Evolutionary conservation across 1,140 invertebrate genomes (phyloP), one percentile per base, ranked within the genome.

Genomic region (Bombus superbus): DNA sequence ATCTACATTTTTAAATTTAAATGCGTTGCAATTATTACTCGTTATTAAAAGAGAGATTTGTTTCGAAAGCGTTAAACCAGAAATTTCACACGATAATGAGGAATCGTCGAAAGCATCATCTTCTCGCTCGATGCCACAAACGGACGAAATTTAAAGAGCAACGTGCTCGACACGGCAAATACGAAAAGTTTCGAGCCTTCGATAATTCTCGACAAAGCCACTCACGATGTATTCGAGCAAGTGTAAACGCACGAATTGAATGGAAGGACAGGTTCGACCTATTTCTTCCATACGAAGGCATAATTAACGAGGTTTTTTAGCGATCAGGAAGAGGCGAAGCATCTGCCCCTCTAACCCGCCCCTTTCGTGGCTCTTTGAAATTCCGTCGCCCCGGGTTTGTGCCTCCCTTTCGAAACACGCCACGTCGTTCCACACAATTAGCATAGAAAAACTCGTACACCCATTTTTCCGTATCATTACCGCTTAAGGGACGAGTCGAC

Each of bases 251-350:
- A n/a, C 3, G 47, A 3, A 78, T 38, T 25, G 15, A 84, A 72
- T 59, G 38, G 22, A 22, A 15, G 11, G n/a, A 32, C n/a, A 22
- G 32, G 53, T 83, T 77, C 81, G 81, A 83, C 81, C 81, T 83
- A 77, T 83, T 83, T 83, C 73, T 69, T 77, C 82, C 44, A 32
- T 62, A 57, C 40, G 79, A 85, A 64, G 44, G 78, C 28, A 38
- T 89, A 89, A 90, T 89, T 89, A 90, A 82, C 74, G 40, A 75
- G 74, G 78, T 84, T 85, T 90, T 82, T 62, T 86, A 83, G 73
- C 69, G 78, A 74, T 79, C 81, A 74, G 73, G 62, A 66, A 57
- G 72, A 76, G 59, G 71, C 42, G 38, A 47, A 32, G 57, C 76
- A 79, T 25, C n/a, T 64, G 5, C 40, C 28, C n/a, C 8, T n/a